Conservation (phyloP, 1,140 invertebrate species). For the Idris sp. region DNA sequence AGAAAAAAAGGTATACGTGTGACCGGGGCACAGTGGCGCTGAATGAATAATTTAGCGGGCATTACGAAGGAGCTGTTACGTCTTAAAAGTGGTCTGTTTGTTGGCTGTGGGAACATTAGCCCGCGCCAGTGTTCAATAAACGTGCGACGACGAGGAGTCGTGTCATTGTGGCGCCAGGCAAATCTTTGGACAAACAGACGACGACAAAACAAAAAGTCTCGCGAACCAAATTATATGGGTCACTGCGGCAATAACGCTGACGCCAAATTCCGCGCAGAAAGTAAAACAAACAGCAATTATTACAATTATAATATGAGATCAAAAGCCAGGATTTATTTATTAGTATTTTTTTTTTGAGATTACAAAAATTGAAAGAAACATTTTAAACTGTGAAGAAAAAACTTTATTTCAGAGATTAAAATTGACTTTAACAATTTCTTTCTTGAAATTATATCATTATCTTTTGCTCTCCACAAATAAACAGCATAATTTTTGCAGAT, state of each 20-base stretch:
- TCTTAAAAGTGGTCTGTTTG: conserved; percentile 37
- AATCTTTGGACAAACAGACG: conserved; percentile 58
- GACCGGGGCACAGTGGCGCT: conserved; percentile 11
- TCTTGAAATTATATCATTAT: too few species aligned
- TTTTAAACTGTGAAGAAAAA: too few species aligned
- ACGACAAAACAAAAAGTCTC: conserved; percentile 40
- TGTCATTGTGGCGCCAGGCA: conserved; percentile 65
- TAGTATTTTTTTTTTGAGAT: too few species aligned
- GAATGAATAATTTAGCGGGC: conserved; percentile 27
- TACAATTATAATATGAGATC: too few species aligned
- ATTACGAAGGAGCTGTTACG: conserved; percentile 29
- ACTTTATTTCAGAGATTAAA: too few species aligned
- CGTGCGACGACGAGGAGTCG: conserved; percentile 45
- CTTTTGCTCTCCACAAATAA: too few species aligned
- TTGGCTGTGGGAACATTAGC: conserved; percentile 45
- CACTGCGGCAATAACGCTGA: conserved; percentile 38
- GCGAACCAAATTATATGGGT: conserved; percentile 46
- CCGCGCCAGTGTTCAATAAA: conserved; percentile 41
- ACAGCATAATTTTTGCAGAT: too few species aligned
- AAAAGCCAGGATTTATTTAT: too few species aligned
- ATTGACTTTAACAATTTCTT: too few species aligned
- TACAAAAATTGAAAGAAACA: too few species aligned
- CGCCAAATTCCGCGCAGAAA: conserved; percentile 29
- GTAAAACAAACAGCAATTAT: conserved; percentile 24
- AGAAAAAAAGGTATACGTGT: conserved; percentile 6